Conservation (phyloP, 2,888 invertebrate genomes). For the Drosophila setosimentum region DNA sequence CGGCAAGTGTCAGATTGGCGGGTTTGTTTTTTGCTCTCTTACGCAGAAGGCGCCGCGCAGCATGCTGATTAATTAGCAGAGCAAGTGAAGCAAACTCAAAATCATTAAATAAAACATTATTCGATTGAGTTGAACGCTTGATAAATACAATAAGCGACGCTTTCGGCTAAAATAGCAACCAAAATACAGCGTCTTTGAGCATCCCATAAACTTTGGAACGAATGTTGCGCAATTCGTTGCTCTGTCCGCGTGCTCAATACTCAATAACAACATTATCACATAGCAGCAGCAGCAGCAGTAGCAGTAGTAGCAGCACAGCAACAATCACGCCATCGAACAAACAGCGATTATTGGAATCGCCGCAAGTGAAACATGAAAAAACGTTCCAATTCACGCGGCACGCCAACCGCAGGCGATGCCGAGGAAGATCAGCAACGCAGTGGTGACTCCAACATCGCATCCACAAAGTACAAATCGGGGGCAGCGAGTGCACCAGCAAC, state of each 20-base stretch:
- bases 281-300: no score
- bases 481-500: slow-evolving; percentile 79
- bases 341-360: slow-evolving; percentile 48
- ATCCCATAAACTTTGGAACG: slow-evolving; percentile 48
- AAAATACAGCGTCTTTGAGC: slow-evolving; percentile 22
- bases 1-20: slow-evolving; percentile 54
- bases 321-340: slow-evolving; percentile 39
- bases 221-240: slow-evolving; percentile 74
- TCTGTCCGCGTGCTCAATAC: slow-evolving; percentile 58
- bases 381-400: slow-evolving; percentile 81
- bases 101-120: slow-evolving; percentile 64
- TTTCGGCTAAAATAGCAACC: slow-evolving; percentile 1
- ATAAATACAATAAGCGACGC: slow-evolving; percentile 11
- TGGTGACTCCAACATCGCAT: slow-evolving; percentile 30
- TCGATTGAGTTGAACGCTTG: slow-evolving; percentile 23
- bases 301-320: not conserved
- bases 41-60: slow-evolving; percentile 47
- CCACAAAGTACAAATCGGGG: slow-evolving; percentile 65
- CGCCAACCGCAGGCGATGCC: slow-evolving; percentile 44
- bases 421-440: slow-evolving; percentile 15
- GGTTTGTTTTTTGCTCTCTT: slow-evolving; percentile 20
- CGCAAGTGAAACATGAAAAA: slow-evolving; percentile 72
- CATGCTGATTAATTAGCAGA: slow-evolving; percentile 53
- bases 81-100: slow-evolving; percentile 30
- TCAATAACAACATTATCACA: slow-evolving; percentile 41